phyloP scores from a whole-genome alignment of 37 sponge, comb jelly and placozoan species.

The Bolinopsis microptera region DNA sequence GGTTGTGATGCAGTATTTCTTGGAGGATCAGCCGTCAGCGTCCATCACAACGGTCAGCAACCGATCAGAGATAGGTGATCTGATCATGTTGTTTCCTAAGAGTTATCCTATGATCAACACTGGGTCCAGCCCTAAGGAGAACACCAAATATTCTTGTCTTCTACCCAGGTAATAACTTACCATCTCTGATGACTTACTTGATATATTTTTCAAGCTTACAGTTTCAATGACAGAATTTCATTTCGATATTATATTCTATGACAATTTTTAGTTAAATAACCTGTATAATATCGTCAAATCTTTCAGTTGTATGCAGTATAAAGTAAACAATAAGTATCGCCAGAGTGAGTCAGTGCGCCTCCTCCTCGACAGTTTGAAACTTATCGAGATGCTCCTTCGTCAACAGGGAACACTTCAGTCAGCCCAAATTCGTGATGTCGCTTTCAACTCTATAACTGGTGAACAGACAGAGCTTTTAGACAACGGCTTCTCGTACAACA shows the following conservation, averaged over 20 bases:
- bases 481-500: constrained; percentile 59
- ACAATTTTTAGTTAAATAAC: too few species aligned
- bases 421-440: background rate
- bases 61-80: constrained; percentile 33
- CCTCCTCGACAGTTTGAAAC: constrained; percentile 50
- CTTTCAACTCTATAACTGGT: background rate
- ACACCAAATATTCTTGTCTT: background rate
- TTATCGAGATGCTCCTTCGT: constrained; percentile 15
- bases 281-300: too few species aligned
- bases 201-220: too few species aligned
- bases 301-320: constrained; percentile 54
- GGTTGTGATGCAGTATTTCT: constrained; percentile 56
- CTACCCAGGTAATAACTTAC: constrained; percentile 5
- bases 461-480: background rate
- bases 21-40: background rate
- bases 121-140: background rate
- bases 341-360: constrained; percentile 23
- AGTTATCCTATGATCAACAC: constrained; percentile 29
- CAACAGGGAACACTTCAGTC: background rate
- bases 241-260: too few species aligned
- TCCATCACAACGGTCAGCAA: background rate
- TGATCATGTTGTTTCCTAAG: constrained; percentile 16
- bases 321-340: background rate
- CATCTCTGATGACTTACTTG: too few species aligned
- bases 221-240: too few species aligned